Base-by-base conservation (phyloP, 2,888 invertebrate species). In the Chorisops tibialis region DNA sequence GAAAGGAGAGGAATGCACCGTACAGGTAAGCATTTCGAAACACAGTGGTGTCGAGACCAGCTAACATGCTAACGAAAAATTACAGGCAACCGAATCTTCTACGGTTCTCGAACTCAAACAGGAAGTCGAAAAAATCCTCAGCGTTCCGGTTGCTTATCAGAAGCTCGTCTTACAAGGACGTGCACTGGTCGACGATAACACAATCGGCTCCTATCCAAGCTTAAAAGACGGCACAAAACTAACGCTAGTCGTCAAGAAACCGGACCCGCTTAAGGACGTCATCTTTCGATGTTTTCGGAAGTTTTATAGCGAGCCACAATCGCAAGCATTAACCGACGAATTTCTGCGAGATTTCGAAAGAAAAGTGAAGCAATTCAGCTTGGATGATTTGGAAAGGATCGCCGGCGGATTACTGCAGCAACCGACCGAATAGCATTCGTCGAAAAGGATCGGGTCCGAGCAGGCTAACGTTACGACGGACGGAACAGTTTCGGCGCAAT, bases 151-250 rank as follows among this genome's bases (percentile, higher is more conserved):
- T 12, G 76, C 82, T 39, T 84, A 87, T 70, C 90, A 90, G 73
- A 88, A 86, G 69, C 76, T 91, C 49, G 78, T 91, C 14, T 79
- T 86, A n/a, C 78, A 84, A 4, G 91, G 91, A 1, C 84, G 87
- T 69, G 82, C 88, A 1, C 77, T 91, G 58, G 79, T 84, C 71
- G 90, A 91, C 71, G 87, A 88, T 50, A 87, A 88, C 70, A 81
- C 81, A 6, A 77, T 91, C 48, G 81, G 83, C 43, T 85, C 84
- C 47, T 91, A 91, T 74, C 84, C 86, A 4, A 82, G 83, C 66
- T 87, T 91, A 37, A 87, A 86, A 74, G 88, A 90, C 65, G 90
- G 89, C 1, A 83, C 86, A 14, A 91, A 87, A 75, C 72, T 91
- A 47, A 87, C 87, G 72, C 77, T 91, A 63, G 80, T 89, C 22